phyloP scores from a whole-genome alignment of 1,140 invertebrate genomes.

The Drosophila bifasciata region DNA sequence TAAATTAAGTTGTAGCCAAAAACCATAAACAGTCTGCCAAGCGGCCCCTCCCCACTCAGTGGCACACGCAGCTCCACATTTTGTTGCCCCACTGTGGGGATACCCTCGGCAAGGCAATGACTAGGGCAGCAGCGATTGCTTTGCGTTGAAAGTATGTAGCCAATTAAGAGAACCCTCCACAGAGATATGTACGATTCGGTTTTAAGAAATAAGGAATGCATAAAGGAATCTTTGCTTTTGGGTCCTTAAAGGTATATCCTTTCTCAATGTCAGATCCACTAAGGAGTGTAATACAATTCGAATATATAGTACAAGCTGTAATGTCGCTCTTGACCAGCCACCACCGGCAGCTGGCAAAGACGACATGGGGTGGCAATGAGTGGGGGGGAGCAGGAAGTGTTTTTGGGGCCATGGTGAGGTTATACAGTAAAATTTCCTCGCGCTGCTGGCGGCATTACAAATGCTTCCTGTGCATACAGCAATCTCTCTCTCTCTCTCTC shows the following conservation, averaged over 20 bases:
- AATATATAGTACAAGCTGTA: neutral
- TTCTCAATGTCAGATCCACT: neutral
- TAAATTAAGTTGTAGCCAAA: constrained; percentile 84
- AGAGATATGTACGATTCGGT: too few relatives aligned
- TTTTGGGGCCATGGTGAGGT: neutral
- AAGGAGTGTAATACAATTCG: constrained; percentile 19
- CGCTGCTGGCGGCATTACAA: constrained; percentile 61
- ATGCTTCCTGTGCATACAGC: constrained; percentile 78
- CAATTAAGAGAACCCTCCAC: too few relatives aligned
- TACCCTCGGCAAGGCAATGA: too few relatives aligned
- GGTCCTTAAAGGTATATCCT: too few relatives aligned
- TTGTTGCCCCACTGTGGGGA: too few relatives aligned
- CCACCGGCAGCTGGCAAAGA: constrained; percentile 19
- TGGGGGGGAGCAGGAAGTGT: constrained; percentile 3
- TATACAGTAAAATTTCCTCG: constrained; percentile 27
- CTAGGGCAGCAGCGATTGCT: too few relatives aligned
- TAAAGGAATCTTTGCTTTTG: too few relatives aligned
- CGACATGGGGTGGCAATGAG: constrained; percentile 21
- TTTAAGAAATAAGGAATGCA: too few relatives aligned
- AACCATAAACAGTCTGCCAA: constrained; percentile 79
- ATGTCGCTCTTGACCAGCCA: constrained; percentile 33
- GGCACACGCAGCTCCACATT: neutral
- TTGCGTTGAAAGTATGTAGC: too few relatives aligned
- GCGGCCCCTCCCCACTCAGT: neutral
- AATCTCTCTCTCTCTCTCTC: too few relatives aligned